Conservation (phyloP, 2,888 invertebrate genomes). For the Nezara viridula region DNA sequence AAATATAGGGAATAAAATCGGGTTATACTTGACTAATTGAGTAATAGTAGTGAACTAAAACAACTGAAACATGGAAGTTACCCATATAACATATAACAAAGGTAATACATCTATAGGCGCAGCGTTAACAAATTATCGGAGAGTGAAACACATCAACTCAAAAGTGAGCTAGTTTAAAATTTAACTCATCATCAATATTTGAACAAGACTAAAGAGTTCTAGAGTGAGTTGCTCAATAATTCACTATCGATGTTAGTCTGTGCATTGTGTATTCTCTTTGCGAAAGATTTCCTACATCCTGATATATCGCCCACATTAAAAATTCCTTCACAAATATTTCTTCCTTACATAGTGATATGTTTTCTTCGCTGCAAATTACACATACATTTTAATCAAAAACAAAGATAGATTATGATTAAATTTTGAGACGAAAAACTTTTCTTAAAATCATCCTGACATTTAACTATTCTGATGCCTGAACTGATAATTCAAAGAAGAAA, state of each 20-base stretch:
- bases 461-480: too few relatives aligned
- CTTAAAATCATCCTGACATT: too few relatives aligned
- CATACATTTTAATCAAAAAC: too few relatives aligned
- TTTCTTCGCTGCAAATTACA: neutral
- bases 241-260: neutral
- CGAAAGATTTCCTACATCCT: neutral
- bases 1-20: too few relatives aligned
- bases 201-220: neutral
- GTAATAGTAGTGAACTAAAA: too few relatives aligned
- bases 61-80: too few relatives aligned
- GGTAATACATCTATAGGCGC: neutral
- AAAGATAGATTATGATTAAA: too few relatives aligned
- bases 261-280: neutral
- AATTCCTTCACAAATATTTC: neutral
- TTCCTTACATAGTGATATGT: neutral
- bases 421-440: too few relatives aligned
- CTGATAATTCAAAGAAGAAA: too few relatives aligned
- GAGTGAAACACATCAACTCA: neutral
- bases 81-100: too few relatives aligned
- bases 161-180: neutral
- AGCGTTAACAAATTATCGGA: neutral
- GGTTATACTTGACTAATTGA: too few relatives aligned
- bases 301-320: neutral
- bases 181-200: neutral
- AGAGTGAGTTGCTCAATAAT: neutral